phyloP scores from a whole-genome alignment of 2,888 invertebrate species.

The Deilephila porcellus region DNA sequence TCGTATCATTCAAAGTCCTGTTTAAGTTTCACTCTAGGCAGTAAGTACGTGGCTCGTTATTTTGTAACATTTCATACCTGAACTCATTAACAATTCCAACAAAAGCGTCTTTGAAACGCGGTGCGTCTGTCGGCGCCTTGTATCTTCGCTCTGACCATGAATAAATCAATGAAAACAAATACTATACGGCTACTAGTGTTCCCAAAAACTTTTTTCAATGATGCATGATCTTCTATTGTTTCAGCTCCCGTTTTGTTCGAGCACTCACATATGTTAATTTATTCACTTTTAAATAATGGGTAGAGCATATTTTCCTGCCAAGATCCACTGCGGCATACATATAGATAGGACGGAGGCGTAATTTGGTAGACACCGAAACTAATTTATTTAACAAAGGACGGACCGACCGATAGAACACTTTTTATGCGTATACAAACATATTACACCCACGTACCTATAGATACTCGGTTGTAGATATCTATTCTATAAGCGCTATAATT shows the following conservation, averaged over 20 bases:
- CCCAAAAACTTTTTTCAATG: conserved; percentile 75
- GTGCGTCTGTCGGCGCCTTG: conserved; percentile 78
- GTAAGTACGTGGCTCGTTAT: conserved; percentile 71
- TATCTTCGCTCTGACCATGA: conserved; percentile 78
- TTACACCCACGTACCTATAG: conserved; percentile 40
- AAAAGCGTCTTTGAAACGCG: conserved; percentile 71
- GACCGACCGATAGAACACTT: conserved; percentile 81
- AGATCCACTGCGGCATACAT: conserved; percentile 75
- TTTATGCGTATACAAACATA: conserved; percentile 81
- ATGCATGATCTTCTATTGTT: conserved; percentile 77
- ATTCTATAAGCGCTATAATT: conserved; percentile 54
- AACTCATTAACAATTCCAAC: conserved; percentile 79
- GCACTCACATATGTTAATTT: conserved; percentile 77
- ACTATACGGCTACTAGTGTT: conserved; percentile 82
- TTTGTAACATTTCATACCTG: conserved; percentile 68
- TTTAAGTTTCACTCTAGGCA: conserved; percentile 69
- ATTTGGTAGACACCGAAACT: conserved; percentile 86
- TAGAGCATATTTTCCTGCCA: conserved; percentile 81
- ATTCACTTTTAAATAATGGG: conserved; percentile 76
- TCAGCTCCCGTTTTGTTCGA: conserved; percentile 74
- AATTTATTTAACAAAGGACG: conserved; percentile 85
- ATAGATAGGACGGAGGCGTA: conserved; percentile 83
- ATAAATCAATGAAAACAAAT: conserved; percentile 85
- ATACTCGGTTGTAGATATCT: conserved; percentile 14
- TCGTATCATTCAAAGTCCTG: conserved; percentile 26